Evolutionary conservation across 1,140 invertebrate species (phyloP).

Genomic region (Oryctes rhinoceros): DNA sequence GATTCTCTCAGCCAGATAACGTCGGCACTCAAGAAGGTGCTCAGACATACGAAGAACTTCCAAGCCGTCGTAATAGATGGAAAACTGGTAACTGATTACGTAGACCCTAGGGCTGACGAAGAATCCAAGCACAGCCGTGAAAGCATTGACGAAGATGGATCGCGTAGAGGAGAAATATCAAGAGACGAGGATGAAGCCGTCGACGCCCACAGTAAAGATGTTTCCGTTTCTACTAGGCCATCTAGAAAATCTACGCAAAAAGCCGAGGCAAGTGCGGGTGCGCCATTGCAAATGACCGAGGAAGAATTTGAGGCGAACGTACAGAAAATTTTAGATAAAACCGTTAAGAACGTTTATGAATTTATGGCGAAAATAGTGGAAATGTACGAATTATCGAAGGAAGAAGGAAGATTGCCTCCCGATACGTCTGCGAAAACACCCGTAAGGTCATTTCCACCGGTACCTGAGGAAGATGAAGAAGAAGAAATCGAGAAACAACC

Average conservation of each 20-base stretch:
- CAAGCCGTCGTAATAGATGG: constrained; percentile 28
- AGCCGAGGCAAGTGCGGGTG: not conserved
- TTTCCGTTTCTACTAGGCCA: not conserved
- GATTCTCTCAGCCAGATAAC: constrained; percentile 38
- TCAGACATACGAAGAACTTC: constrained; percentile 20
- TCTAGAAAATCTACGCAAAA: not conserved
- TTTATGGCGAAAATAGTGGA: constrained; percentile 38
- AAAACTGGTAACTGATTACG: not conserved
- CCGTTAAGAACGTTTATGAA: constrained; percentile 38
- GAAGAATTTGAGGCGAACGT: constrained; percentile 40
- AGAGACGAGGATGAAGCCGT: not conserved
- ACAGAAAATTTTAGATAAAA: constrained; percentile 40
- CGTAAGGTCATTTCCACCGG: not conserved
- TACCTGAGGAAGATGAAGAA: constrained; percentile 23
- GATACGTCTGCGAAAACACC: not conserved
- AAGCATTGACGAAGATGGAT: too few relatives aligned
- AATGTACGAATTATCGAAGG: constrained; percentile 28
- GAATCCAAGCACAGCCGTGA: not conserved
- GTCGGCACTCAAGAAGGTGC: not conserved
- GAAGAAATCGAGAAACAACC: not conserved
- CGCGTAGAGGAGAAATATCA: not conserved
- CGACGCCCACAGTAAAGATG: not conserved
- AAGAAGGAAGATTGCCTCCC: not conserved
- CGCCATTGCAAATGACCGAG: not conserved
- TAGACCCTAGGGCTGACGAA: not conserved